Percentiles rank a stretch among this genome's conserved stretches.
These are phyloP conservation scores for Solea solea DNA, from an alignment of 2,113 vertebrate species.

Conservation along the genomic window DNA sequence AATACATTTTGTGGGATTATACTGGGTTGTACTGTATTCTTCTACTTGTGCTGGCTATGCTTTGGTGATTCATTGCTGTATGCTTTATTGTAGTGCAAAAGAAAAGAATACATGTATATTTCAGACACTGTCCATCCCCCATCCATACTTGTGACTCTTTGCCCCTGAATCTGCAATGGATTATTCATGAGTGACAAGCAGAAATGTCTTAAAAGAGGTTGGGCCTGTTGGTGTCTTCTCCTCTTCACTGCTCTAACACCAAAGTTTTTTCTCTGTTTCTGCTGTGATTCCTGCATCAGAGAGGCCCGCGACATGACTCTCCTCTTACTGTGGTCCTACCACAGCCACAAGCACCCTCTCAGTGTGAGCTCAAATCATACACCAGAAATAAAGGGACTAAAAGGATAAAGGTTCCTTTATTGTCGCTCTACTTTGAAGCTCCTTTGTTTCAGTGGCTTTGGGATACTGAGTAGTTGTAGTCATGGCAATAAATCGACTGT, in stretches of 20 bases:
- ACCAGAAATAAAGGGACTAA: neutral
- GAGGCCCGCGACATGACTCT: conserved; percentile 35
- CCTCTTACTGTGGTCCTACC: conserved; percentile 45
- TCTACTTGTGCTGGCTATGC: neutral
- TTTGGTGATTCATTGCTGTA: neutral
- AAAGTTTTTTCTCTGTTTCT: conserved; percentile 15
- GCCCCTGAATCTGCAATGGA: conserved; percentile 23
- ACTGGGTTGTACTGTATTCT: neutral
- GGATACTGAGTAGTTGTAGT: too few relatives aligned
- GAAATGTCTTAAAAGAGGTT: conserved; percentile 35
- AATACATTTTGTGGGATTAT: too few relatives aligned
- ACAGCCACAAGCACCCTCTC: conserved; percentile 5
- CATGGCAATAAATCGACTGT: too few relatives aligned
- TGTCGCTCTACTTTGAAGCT: too few relatives aligned
- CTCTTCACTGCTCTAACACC: conserved; percentile 39
- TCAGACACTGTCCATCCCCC: neutral
- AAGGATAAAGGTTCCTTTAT: too few relatives aligned
- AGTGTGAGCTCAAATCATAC: neutral
- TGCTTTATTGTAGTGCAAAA: neutral
- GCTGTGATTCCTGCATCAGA: conserved; percentile 7
- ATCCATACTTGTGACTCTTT: conserved; percentile 6
- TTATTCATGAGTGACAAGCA: conserved; percentile 53
- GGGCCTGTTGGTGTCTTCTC: conserved; percentile 19
- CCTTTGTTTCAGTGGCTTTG: too few relatives aligned
- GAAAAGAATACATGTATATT: neutral